Conservation (phyloP, 1,140 invertebrate genomes). For the Trichoplusia ni region DNA sequence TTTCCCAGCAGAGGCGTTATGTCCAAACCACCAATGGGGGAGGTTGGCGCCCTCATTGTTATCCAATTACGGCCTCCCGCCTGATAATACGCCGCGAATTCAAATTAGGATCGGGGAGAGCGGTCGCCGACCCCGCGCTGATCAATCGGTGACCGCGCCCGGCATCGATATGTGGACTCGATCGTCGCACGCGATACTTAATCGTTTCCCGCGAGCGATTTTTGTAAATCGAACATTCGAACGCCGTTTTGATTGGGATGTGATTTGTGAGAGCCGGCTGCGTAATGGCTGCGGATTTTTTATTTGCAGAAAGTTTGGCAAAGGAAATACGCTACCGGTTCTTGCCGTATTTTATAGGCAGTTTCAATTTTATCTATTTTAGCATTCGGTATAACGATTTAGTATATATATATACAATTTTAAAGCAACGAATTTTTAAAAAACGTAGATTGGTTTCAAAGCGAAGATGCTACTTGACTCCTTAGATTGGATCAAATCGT, state of each 20-base stretch:
- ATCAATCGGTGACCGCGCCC: conserved; percentile 66
- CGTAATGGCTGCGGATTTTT: not conserved
- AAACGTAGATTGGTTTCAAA: no score
- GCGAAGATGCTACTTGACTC: not conserved
- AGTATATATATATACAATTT: no score
- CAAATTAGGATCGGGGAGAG: conserved; percentile 73
- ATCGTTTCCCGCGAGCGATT: conserved; percentile 30
- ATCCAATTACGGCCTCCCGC: conserved; percentile 76
- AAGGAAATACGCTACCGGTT: not conserved
- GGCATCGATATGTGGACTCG: conserved; percentile 37
- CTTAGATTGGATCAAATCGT: not conserved
- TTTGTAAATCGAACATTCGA: conserved; percentile 19
- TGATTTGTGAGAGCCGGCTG: conserved; percentile 16
- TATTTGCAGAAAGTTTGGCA: not conserved
- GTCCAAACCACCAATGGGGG: conserved; percentile 51
- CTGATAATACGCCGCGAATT: conserved; percentile 77
- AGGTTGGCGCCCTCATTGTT: conserved; percentile 73
- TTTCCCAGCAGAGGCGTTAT: conserved; percentile 34
- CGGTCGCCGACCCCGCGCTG: conserved; percentile 68
- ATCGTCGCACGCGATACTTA: conserved; percentile 31
- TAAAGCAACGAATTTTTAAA: no score
- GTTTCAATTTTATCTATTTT: no score
- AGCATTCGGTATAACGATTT: no score
- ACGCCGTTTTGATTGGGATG: conserved; percentile 19
- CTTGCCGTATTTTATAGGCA: not conserved